Evolutionary conservation across 2,797 vertebrate genomes (phyloP), one percentile per base, ranked within the genome.

Genomic region (Acropternis orthonyx): DNA sequence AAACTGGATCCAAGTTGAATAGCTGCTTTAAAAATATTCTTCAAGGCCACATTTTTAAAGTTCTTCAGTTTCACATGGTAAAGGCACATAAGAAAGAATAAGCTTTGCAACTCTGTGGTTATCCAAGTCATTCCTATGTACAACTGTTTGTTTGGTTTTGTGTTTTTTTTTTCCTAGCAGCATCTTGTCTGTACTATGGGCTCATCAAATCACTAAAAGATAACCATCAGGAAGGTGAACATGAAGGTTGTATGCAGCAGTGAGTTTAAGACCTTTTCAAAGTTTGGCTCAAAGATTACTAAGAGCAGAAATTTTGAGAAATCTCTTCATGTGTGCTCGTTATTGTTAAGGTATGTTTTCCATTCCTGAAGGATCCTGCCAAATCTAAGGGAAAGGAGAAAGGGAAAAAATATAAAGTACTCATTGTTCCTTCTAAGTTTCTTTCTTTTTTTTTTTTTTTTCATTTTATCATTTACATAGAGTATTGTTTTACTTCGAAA

Each of bases 371-470:
- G 17, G 23, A 88, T 78, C 74, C 69, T 96, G 91, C 77, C 91
- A 97, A 96, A 88, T 88, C 63, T 59, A 58, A 76, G n/a, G 20
- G 39, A 71, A 92, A 12, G 32, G 37, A 87, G 59, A 91, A 83
- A 13, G 12, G 28, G 30, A 20, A 18, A 34, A 75, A 58, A 69
- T 76, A 94, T n/a, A 94, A 96, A 96, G 76, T 78, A 37, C 46
- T 90, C 73, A 93, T 95, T 95, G 91, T 90, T 95, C 66, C 69
- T 93, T 55, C 48, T 90, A 54, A 81, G 55, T 86, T 91, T 93
- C 62, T 49, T 86, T 76, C 39, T 78, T 68, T 92, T 73, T 26
- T 48, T 48, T 48, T 26, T 48, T 51, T 51, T 28, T 28, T 28
- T 87, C 27, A 67, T 83, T 91, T 85, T 91, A 93, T 89, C 43